Base-by-base conservation (phyloP, 1,140 invertebrate species). In the Drosophila elegans region DNA sequence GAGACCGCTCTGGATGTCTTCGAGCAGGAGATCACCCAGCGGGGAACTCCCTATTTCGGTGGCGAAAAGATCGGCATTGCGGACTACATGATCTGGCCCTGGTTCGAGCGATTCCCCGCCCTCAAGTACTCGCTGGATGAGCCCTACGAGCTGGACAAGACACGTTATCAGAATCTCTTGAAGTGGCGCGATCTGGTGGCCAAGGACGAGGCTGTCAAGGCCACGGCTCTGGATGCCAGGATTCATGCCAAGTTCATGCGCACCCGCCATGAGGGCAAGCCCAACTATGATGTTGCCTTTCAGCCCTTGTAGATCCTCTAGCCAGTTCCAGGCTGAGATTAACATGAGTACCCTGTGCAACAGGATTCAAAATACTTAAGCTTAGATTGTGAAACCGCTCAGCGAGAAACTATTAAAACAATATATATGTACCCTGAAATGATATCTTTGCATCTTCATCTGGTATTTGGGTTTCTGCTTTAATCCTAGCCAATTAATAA, bases 81-180 rank as follows among this genome's bases (percentile, higher is more conserved):
- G n/a, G 97, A 98, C 91, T 96, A 96, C 60, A 97, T 97, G 96
- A 96, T 97, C 61, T 98, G 97, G 97, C 97, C 97, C 2, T 97
- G 96, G 96, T 96, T 96, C 77, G 97, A 98, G 91, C 94, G 96
- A 49, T 80, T 83, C n/a, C 80, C 78, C 1, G 91, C 91, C 10
- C 59, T 92, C 1, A 83, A 91, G 38, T 57, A 62, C 25, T 44
- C 74, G 1, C 59, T 80, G 39, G 36, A 38, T 41, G 68, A 2
- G 59, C 80, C 45, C 9, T 91, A 91, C 25, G 77, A 92, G 9
- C 46, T 92, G 25, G 80, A 85, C 41, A 66, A 79, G 29, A 80
- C 64, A 2, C 92, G 91, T 38, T 93, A 93, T 49, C 78, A 60
- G 2, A 78, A 80, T 7, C 63, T 90, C 0, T 29, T 91, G 11